These are phyloP conservation scores for Phoenicopterus ruber DNA, from an alignment of 2,113 vertebrate species.

Conservation along the genomic window DNA sequence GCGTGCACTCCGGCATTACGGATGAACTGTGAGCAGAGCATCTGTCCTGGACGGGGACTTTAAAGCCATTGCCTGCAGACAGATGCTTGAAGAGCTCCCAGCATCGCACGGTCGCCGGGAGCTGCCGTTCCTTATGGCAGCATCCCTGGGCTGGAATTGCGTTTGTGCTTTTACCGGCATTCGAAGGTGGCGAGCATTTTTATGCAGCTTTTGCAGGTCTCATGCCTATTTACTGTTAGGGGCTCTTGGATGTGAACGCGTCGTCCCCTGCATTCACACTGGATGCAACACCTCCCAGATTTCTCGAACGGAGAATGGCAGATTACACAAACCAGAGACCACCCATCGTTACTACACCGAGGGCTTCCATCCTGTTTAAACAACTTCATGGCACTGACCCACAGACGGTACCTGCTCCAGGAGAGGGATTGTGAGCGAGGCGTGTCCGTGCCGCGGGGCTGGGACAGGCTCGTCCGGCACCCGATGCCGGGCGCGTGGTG, in stretches of 20 bases:
- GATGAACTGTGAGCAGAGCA: not conserved
- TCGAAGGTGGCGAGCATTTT: not conserved
- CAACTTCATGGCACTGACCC: not conserved
- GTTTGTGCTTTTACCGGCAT: not conserved
- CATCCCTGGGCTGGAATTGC: not conserved
- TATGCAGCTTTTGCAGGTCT: not conserved
- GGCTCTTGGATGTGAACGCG: not conserved
- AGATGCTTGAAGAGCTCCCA: not conserved
- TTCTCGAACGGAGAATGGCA: not conserved
- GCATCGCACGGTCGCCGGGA: accelerated
- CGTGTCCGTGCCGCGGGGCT: not conserved
- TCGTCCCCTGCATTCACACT: not conserved
- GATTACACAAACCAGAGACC: not conserved
- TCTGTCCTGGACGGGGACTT: not conserved
- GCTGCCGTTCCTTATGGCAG: not conserved
- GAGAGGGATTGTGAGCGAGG: not conserved
- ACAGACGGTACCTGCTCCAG: not conserved
- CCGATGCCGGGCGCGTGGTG: too few species aligned
- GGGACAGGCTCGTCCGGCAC: not conserved
- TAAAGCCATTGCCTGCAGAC: not conserved
- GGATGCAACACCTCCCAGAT: not conserved
- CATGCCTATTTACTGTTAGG: not conserved
- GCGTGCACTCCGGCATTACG: accelerated
- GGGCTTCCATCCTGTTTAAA: not conserved
- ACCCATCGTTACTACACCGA: too few species aligned